phyloP scores from a whole-genome alignment of 1,140 invertebrate genomes.

The Drosophila novamexicana region DNA sequence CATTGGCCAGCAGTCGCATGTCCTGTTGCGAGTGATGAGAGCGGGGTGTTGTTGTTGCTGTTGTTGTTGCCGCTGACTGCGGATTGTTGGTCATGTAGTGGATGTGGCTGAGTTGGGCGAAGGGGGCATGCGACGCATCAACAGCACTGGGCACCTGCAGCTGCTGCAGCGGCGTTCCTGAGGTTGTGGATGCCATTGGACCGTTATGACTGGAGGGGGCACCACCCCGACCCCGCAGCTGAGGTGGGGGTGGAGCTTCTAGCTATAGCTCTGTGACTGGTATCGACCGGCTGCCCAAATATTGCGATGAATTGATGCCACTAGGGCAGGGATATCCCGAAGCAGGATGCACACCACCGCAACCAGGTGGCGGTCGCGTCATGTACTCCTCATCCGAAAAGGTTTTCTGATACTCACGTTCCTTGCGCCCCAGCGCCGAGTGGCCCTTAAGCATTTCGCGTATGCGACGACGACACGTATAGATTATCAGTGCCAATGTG shows the following conservation, averaged over 20 bases:
- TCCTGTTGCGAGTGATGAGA: conserved; percentile 72
- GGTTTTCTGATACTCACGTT: conserved; percentile 94
- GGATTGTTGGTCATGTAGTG: conserved; percentile 81
- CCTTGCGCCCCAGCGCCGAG: conserved; percentile 90
- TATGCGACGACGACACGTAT: conserved; percentile 90
- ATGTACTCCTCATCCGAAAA: conserved; percentile 94
- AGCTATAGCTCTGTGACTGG: conserved; percentile 97
- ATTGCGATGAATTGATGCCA: conserved; percentile 71
- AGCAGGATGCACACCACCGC: conserved; percentile 60
- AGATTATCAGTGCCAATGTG: conserved; percentile 89
- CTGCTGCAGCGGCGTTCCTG: conserved; percentile 61
- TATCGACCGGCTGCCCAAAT: conserved; percentile 88
- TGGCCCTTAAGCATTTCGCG: conserved; percentile 92
- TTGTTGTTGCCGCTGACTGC: conserved; percentile 4
- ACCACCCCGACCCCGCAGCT: conserved; percentile 79
- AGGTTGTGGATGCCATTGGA: conserved; percentile 35
- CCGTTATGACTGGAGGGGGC: conserved; percentile 48
- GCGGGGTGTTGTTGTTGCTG: conserved; percentile 26
- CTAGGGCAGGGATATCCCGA: conserved; percentile 50
- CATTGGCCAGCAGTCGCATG: conserved; percentile 72
- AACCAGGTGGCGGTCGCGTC: conserved; percentile 85
- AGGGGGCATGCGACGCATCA: conserved; percentile 61
- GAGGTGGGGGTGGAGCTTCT: conserved; percentile 86
- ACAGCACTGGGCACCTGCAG: conserved; percentile 75
- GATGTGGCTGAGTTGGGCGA: conserved; percentile 83